Evolutionary conservation across 2,888 invertebrate species (phyloP), one percentile per base, ranked within the genome.

Genomic region (Drosophila subquinaria): DNA sequence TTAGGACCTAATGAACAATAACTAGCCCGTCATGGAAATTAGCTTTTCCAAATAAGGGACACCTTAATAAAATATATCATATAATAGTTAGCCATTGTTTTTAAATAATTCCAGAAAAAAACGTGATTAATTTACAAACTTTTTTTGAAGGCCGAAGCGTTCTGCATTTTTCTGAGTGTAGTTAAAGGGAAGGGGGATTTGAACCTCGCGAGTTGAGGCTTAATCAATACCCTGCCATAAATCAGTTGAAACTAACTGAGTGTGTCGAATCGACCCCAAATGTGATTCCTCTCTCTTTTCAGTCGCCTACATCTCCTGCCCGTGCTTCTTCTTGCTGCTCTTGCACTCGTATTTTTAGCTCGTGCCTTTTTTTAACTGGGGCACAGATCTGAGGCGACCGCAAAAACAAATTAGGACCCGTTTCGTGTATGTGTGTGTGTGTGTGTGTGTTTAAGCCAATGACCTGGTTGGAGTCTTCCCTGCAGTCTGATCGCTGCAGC

Each of bases 221-320:
- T 65, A 73, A 80, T 77, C 89, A 72, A 74, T 82, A 87, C 80
- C 51, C 57, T 64, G 67, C 67, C 73, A 87, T 87, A 87, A 89
- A 87, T 87, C 88, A 81, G 89, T 71, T 69, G 72, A 60, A 47
- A 51, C 78, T 73, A 67, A 76, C 65, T 48, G 64, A 69, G 76
- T 75, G 76, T 62, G 55, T 62, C 76, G 65, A 70, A 65, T 36
- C 23, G 61, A 23, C 11, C 35, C 33, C 43, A 8, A 35, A 57
- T 20, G 20, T 36, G 35, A 23, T 17, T 45, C 36, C 13, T n/a
- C 8, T 42, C 15, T 15, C 17, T 6, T 23, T 33, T 11, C n/a
- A 30, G 30, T 30, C 30, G 11, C 11, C 11, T 30, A 8, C 27
- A 4, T n/a, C 38, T n/a, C 2, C 27, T 15, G 30, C 1, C n/a